These are phyloP conservation scores for Athene noctua DNA, from an alignment of 2,113 vertebrate genomes.

Conservation along the genomic window DNA sequence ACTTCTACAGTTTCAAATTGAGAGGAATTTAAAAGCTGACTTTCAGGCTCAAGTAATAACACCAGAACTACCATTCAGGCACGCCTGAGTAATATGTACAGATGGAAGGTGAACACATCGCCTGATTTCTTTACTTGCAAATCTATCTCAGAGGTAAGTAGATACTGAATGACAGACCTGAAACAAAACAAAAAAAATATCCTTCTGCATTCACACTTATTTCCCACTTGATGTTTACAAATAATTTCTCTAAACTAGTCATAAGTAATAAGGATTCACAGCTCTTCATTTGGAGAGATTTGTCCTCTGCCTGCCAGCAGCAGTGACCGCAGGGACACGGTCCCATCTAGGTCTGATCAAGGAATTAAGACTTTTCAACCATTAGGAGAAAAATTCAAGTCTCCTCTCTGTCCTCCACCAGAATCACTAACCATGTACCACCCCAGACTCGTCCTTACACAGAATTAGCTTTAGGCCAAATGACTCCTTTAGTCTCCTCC, in stretches of 20 bases:
- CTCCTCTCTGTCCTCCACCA: not conserved
- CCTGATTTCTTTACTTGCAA: not conserved
- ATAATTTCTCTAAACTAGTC: not conserved
- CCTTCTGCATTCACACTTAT: not conserved
- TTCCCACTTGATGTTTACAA: not conserved
- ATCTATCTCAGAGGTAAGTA: not conserved
- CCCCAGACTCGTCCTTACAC: not conserved
- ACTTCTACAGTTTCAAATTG: not conserved
- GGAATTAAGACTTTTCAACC: fast-evolving
- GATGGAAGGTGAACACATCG: not conserved
- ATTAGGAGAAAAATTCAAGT: not conserved
- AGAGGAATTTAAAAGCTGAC: not conserved
- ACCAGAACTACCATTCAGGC: not conserved
- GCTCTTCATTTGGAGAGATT: not conserved
- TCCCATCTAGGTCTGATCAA: fast-evolving
- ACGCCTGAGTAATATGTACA: not conserved
- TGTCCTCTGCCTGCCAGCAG: not conserved
- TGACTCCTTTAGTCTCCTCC: too few relatives aligned
- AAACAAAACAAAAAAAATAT: not conserved
- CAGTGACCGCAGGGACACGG: not conserved
- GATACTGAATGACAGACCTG: not conserved
- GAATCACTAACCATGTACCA: not conserved
- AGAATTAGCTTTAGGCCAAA: not conserved
- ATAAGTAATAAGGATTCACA: not conserved
- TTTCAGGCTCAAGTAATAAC: not conserved